Evolutionary conservation across 1,140 invertebrate species (phyloP).

Genomic region (Orchestia grillus): DNA sequence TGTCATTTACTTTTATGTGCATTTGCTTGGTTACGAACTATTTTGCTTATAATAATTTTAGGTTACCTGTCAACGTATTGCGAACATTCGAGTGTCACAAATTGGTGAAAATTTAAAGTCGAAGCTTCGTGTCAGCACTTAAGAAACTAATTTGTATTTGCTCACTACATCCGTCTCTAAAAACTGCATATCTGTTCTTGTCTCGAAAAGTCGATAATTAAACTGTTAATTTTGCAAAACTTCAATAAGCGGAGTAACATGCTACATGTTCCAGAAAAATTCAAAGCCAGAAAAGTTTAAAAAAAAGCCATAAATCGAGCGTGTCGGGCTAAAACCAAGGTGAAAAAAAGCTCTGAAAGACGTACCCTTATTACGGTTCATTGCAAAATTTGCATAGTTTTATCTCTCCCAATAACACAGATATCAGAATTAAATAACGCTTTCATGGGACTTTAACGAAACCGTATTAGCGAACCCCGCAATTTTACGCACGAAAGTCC

Average conservation of each 20-base stretch:
- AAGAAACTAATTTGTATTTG: too few species aligned
- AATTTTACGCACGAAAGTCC: background rate
- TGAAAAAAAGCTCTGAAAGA: background rate
- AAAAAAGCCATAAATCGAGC: background rate
- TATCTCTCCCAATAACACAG: background rate
- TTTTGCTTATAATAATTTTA: too few species aligned
- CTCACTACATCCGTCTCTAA: too few species aligned
- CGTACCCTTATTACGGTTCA: background rate
- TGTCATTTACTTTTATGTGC: too few species aligned
- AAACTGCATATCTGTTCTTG: too few species aligned
- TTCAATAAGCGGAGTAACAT: background rate
- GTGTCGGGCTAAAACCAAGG: background rate
- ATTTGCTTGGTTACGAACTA: too few species aligned
- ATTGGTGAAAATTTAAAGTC: too few species aligned
- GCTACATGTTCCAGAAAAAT: background rate
- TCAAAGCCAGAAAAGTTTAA: background rate
- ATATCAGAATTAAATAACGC: conserved; percentile 2
- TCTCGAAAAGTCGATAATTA: too few species aligned
- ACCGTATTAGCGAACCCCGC: background rate
- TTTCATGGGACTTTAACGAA: background rate
- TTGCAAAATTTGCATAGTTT: background rate
- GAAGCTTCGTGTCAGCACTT: too few species aligned
- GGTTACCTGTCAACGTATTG: too few species aligned
- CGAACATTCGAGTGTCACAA: too few species aligned
- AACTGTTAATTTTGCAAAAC: background rate